A percentile compares a stretch with the other conserved stretches of the same genome.
These are phyloP conservation scores for Hippocampus zosterae DNA, from an alignment of 2,113 vertebrate genomes.

Conservation along the genomic window DNA sequence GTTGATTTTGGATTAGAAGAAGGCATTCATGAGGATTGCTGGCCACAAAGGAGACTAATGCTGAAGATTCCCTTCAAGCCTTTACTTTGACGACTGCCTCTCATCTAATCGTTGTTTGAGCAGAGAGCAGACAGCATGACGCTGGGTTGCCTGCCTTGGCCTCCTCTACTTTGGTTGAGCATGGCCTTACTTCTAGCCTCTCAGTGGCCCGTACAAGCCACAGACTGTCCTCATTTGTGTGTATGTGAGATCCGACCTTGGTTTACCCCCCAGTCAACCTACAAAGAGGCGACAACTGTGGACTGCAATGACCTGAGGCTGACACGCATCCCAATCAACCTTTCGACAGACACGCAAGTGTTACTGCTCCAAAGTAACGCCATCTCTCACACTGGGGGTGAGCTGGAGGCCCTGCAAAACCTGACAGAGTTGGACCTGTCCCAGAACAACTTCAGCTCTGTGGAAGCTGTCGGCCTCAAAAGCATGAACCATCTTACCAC, in stretches of 20 bases:
- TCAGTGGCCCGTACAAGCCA: conserved; percentile 63
- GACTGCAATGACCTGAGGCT: conserved; percentile 95
- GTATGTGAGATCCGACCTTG: conserved; percentile 95
- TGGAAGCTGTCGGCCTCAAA: conserved; percentile 84
- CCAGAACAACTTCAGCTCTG: conserved; percentile 93
- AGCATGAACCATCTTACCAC: conserved; percentile 88
- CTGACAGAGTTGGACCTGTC: conserved; percentile 94
- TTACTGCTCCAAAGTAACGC: conserved; percentile 93
- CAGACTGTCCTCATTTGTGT: conserved; percentile 89
- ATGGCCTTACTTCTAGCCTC: conserved; percentile 68
- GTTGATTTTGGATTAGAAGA: conserved; percentile 18
- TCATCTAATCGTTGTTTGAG: conserved; percentile 40
- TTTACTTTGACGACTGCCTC: conserved; percentile 36
- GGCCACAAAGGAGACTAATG: conserved; percentile 38
- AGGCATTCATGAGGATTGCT: background rate
- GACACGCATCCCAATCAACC: conserved; percentile 84
- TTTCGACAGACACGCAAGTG: conserved; percentile 91
- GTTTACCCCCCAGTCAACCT: conserved; percentile 96
- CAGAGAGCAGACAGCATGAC: conserved; percentile 71
- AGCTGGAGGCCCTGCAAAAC: conserved; percentile 87
- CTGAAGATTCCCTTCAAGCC: conserved; percentile 27
- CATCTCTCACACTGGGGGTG: conserved; percentile 83
- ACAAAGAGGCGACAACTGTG: conserved; percentile 93
- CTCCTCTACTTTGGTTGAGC: conserved; percentile 62
- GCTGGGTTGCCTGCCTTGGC: conserved; percentile 41